Evolutionary conservation across 2,113 vertebrate genomes (phyloP).

Genomic region (Dromiciops gliroides): DNA sequence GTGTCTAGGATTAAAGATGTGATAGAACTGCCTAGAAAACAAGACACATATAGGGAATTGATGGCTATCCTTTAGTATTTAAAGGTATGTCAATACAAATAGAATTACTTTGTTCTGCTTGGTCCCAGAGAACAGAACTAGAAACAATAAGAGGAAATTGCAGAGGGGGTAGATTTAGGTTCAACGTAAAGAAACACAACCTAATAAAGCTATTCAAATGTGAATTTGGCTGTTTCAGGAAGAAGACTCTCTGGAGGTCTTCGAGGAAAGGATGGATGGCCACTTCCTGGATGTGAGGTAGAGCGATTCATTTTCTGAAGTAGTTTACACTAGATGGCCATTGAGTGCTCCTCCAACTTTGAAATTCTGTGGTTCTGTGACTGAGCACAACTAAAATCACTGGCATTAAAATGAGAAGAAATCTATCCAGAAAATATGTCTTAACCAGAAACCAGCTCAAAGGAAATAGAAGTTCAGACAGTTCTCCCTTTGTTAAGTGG

Average conservation of each 20-base stretch:
- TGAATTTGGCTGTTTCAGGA: not conserved
- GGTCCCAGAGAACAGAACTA: not conserved
- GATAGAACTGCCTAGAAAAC: too few species aligned
- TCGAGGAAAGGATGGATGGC: not conserved
- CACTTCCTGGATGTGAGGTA: not conserved
- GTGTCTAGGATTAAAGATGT: too few species aligned
- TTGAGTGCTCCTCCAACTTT: not conserved
- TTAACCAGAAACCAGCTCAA: not conserved
- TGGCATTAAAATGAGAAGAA: not conserved
- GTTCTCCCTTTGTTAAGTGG: not conserved
- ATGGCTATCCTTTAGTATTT: not conserved
- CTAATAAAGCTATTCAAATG: too few species aligned
- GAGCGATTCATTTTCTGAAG: not conserved
- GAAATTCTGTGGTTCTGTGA: not conserved
- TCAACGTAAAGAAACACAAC: not conserved
- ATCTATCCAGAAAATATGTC: too few species aligned
- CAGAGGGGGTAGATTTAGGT: not conserved
- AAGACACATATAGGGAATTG: too few species aligned
- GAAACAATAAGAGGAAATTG: not conserved
- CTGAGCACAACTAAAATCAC: not conserved
- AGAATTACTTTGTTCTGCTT: not conserved
- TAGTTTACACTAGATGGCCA: not conserved
- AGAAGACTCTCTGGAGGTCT: not conserved
- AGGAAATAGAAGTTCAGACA: not conserved
- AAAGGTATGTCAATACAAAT: not conserved